These are phyloP conservation scores for Chelon auratus DNA, from an alignment of 2,797 vertebrate species.

Conservation along the genomic window DNA sequence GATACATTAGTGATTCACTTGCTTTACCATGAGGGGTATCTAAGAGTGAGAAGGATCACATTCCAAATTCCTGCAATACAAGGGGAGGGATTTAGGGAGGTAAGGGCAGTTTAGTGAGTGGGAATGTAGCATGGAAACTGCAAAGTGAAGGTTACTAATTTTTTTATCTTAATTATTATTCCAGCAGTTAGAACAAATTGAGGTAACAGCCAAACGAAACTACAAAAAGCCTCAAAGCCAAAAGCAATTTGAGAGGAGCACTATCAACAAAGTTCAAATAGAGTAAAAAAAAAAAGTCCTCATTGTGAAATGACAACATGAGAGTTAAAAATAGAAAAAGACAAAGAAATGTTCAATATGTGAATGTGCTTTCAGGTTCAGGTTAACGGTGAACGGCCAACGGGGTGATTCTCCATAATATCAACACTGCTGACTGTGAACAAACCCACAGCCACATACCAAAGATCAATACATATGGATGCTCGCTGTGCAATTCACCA, in stretches of 20 bases:
- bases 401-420: constrained; percentile 68
- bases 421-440: constrained; percentile 82
- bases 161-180: not conserved
- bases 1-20: constrained; percentile 19
- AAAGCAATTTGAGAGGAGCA: constrained; percentile 1
- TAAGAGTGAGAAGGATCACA: constrained; percentile 41
- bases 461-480: constrained; percentile 67
- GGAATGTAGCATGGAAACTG: constrained; percentile 42
- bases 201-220: constrained; percentile 18
- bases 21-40: constrained; percentile 50
- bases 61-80: constrained; percentile 65
- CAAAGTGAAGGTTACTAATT: constrained; percentile 23
- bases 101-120: constrained; percentile 10
- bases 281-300: not conserved
- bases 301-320: not conserved
- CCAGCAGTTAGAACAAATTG: constrained; percentile 20
- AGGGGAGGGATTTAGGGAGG: constrained; percentile 14
- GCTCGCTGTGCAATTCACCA: constrained; percentile 21
- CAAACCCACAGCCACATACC: constrained; percentile 73
- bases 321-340: not conserved
- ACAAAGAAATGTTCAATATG: not conserved
- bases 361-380: not conserved
- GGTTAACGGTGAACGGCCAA: constrained; percentile 49
- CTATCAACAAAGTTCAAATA: constrained; percentile 30
- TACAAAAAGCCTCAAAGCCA: constrained; percentile 14